Base-by-base conservation (phyloP, 2,113 vertebrate species). In the Puffinus mauretanicus region DNA sequence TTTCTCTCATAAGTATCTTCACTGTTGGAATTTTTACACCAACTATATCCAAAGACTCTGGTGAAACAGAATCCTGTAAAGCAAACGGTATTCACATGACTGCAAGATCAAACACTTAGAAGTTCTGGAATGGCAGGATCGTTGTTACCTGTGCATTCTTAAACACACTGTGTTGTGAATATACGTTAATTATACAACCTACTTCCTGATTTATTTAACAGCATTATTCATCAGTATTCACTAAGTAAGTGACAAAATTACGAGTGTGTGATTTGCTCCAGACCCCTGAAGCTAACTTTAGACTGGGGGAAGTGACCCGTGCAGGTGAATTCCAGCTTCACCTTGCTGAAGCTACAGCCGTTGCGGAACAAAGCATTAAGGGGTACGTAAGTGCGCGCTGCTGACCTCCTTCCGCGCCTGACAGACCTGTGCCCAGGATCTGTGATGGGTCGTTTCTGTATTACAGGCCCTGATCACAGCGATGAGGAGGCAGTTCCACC, bases 1-100 rank as follows among this genome's bases (percentile, higher is more conserved):
- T 46, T 67, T 97, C 97, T 5, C 79, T 97, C 97, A 98, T 91
- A 8, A 91, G n/a, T 81, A 98, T 89, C 62, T 88, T 97, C 73
- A 97, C 96, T 10, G 97, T 98, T 71, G 98, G 98, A 78, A 98
- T 98, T 95, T 94, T 97, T 10, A 98, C 96, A 69, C 97, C 97
- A 64, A 97, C 22, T 26, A 20, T 42, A 61, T 73, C 94, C 36
- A 61, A 42, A 46, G 82, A 25, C 42, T 88, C 84, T 16, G 95
- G 27, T 49, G 90, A 69, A 44, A 90, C 82, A 27, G 87, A 91
- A 13, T 85, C 94, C 97, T 98, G 91, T 49, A 83, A 61, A 87
- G 76, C 30, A 83, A 65, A 77, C 16, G 15, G n/a, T 0, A 64
- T 1, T 38, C 9, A 34, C 0, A 1, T 11, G 34, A 72, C 6